These are phyloP conservation scores for Campoplex nolae DNA, from an alignment of 2,888 invertebrate species.

Conservation along the genomic window DNA sequence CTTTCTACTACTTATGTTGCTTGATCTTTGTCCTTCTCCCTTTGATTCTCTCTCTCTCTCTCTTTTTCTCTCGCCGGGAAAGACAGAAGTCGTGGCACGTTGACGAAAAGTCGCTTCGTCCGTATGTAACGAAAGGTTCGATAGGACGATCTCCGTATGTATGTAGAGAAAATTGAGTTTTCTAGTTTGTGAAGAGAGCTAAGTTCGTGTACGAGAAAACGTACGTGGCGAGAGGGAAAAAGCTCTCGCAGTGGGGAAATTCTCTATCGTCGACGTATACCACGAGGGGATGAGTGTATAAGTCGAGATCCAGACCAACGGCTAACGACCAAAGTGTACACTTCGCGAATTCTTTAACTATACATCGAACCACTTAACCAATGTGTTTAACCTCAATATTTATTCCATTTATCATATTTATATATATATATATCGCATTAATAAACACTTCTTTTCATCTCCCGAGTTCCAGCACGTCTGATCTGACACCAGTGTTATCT, in stretches of 20 bases:
- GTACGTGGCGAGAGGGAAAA: constrained; percentile 38
- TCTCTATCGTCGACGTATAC: not conserved
- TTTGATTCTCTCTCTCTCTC: constrained; percentile 19
- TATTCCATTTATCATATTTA: not conserved
- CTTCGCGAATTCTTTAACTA: constrained; percentile 29
- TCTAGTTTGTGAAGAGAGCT: constrained; percentile 36
- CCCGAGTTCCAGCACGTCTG: constrained; percentile 5
- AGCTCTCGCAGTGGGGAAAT: constrained; percentile 41
- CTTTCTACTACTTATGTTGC: constrained; percentile 27
- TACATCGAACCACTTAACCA: not conserved
- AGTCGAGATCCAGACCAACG: constrained; percentile 38
- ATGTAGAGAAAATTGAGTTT: constrained; percentile 34
- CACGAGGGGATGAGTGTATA: constrained; percentile 46
- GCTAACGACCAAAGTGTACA: constrained; percentile 13
- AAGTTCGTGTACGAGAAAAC: not conserved
- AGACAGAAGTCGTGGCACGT: constrained; percentile 46
- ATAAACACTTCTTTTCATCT: not conserved
- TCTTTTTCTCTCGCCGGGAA: constrained; percentile 12
- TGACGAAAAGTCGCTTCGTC: constrained; percentile 52
- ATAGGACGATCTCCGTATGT: not conserved
- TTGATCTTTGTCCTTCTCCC: constrained; percentile 1
- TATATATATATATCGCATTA: not conserved
- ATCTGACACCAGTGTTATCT: constrained; percentile 35
- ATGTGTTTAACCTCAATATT: not conserved
- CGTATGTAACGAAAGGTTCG: not conserved